A percentile compares a stretch with the other conserved stretches of the same genome.
phyloP scores from a whole-genome alignment of 2,113 vertebrate species.

The Pyrgilauda ruficollis region DNA sequence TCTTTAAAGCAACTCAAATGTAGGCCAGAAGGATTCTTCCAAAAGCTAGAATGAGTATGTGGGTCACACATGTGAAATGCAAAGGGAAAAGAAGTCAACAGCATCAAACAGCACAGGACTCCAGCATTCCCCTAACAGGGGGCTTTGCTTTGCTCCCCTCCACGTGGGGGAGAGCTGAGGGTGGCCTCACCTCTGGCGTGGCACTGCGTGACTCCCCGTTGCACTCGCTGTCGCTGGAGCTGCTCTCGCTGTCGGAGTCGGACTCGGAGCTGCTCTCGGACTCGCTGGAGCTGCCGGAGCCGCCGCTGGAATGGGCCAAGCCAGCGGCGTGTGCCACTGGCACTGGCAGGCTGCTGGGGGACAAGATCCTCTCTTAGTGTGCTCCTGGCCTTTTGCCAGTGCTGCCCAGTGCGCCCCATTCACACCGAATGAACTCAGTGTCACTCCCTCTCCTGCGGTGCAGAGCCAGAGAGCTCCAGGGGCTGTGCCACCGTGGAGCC shows the following conservation, averaged over 20 bases:
- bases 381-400: neutral
- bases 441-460: neutral
- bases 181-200: slow-evolving; percentile 85
- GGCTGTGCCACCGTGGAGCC: accelerated
- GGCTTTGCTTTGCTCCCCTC: neutral
- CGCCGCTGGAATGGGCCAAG: slow-evolving; percentile 76
- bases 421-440: accelerated
- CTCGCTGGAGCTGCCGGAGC: slow-evolving; percentile 90
- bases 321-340: slow-evolving; percentile 22
- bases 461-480: neutral
- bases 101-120: neutral
- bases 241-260: slow-evolving; percentile 91
- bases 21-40: slow-evolving; percentile 39
- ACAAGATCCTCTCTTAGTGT: neutral
- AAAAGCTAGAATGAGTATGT: neutral
- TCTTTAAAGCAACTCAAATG: slow-evolving; percentile 52
- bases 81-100: neutral
- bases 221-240: slow-evolving; percentile 92
- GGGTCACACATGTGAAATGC: neutral
- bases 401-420: accelerated
- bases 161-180: accelerated
- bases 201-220: slow-evolving; percentile 83
- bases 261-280: slow-evolving; percentile 95
- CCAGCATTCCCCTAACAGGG: neutral
- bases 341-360: slow-evolving; percentile 70